Percentiles rank a stretch among this genome's conserved stretches.
These are phyloP conservation scores for Leptinotarsa undecemlineata DNA, from an alignment of 1,140 invertebrate genomes.

Conservation along the genomic window DNA sequence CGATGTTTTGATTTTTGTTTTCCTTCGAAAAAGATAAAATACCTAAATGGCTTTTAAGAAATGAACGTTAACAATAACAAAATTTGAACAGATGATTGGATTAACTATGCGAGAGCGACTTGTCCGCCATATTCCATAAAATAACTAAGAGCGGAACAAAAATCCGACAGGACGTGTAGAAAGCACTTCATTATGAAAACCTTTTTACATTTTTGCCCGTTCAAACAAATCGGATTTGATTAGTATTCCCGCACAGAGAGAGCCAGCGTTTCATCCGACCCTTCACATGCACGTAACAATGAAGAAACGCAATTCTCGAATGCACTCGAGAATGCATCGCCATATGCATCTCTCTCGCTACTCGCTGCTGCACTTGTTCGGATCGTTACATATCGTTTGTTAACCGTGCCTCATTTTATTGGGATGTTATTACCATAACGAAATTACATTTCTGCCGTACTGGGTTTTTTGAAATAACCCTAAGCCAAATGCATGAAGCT, in stretches of 20 bases:
- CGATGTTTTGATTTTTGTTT: conserved; percentile 25
- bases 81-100: conserved; percentile 45
- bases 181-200: conserved; percentile 50
- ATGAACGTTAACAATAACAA: conserved; percentile 46
- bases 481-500: too few species aligned
- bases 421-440: conserved; percentile 3
- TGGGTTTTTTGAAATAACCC: not conserved
- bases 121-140: conserved; percentile 47
- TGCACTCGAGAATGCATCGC: conserved; percentile 33
- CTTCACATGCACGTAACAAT: conserved; percentile 42
- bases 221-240: conserved; percentile 50
- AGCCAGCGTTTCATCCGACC: conserved; percentile 33
- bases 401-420: conserved; percentile 4
- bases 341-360: conserved; percentile 1
- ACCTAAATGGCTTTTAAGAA: conserved; percentile 38
- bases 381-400: conserved; percentile 14
- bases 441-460: not conserved
- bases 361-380: not conserved
- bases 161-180: conserved; percentile 45
- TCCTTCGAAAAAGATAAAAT: conserved; percentile 30
- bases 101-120: conserved; percentile 41
- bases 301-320: conserved; percentile 43
- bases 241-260: conserved; percentile 44
- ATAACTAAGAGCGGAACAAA: conserved; percentile 44
- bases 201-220: conserved; percentile 46